Base-by-base conservation (phyloP, 2,888 invertebrate species). In the Exocentrus adspersus region DNA sequence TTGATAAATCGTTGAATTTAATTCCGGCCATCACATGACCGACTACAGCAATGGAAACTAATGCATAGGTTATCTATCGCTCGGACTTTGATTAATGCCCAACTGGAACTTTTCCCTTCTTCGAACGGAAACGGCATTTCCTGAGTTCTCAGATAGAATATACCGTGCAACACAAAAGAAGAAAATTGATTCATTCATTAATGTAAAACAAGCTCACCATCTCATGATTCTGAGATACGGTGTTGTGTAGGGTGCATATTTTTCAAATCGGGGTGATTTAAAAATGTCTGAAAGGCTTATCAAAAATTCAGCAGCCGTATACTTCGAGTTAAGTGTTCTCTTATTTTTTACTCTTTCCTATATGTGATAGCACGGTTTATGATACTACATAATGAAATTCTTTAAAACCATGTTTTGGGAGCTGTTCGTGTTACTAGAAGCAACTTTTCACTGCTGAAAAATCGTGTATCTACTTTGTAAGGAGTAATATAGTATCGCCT, bases 11-110 rank as follows among this genome's bases (percentile, higher is more conserved):
- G 24, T 7, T 24, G 24, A 24, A 24, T 24, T 24, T 24, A 24
- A 24, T 24, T 24, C 24, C 7, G 24, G 7, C 24, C 24, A 24
- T 24, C 24, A 24, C 24, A 24, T 24, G 7, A 24, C 24, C 24
- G 24, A 7, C 24, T 45, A 17, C 28, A 24, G 48, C 19, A 28
- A 48, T 30, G 17, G 16, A 28, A 30, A 9, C 16, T 50, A 30
- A 50, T 50, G 28, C 16, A 50, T 50, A 30, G 32, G 30, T 50
- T 32, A 32, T 30, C 24, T 30, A 50, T 16, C 50, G 28, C 30
- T 12, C 16, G 50, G 30, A 17, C 28, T 30, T 16, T 50, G 50
- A 50, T 50, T 50, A 28, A 50, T 32, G 50, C 17, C 28, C 10
- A 16, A 17, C 14, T 28, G 48, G 10, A 28, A 50, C 30, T 28